Base-by-base conservation (phyloP, 2,888 invertebrate genomes). In the Trichogramma evanescens region DNA sequence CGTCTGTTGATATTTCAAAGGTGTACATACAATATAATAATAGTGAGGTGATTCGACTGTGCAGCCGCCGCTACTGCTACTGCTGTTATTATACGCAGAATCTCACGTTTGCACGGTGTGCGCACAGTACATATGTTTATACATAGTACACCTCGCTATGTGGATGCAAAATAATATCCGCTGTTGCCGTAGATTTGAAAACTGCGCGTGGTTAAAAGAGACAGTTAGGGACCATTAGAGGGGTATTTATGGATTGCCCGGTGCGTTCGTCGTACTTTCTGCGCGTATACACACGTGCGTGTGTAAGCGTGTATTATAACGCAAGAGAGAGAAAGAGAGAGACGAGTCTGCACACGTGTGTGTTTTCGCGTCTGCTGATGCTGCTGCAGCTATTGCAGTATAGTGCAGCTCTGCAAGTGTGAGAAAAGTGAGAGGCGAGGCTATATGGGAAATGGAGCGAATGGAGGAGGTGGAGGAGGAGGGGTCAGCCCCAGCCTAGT, bases 221-320 rank as follows among this genome's bases (percentile, higher is more conserved):
- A 72, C 71, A 74, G 71, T 71, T 74, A 70, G 71, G 71, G 64
- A 68, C 73, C 68, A 72, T 74, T 74, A 74, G 63, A 61, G 61
- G 69, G 71, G 70, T 75, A 75, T 74, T 75, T 74, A 74, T 73
- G 71, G 71, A 73, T 74, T 72, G 70, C 67, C 68, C 68, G 66
- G 59, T 59, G 62, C 64, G 67, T 66, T 64, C 10, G 50, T 48
- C 50, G 44, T 49, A 41, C 54, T 54, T 6, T n/a, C 45, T 13
- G 7, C 45, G 41, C 50, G 10, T 48, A 52, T 50, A 50, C 40
- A 55, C 52, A 61, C 56, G 42, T 43, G 41, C 10, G 9, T 7
- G n/a, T 42, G 38, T 42, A 41, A 10, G 26, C 5, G 48, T n/a
- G 4, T 48, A 48, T 13, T 6, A 58, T 49, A 53, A 59, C 58